Evolutionary conservation across 2,797 vertebrate species (phyloP), one percentile per base, ranked within the genome.

Genomic region (Melanotaenia boesemani): DNA sequence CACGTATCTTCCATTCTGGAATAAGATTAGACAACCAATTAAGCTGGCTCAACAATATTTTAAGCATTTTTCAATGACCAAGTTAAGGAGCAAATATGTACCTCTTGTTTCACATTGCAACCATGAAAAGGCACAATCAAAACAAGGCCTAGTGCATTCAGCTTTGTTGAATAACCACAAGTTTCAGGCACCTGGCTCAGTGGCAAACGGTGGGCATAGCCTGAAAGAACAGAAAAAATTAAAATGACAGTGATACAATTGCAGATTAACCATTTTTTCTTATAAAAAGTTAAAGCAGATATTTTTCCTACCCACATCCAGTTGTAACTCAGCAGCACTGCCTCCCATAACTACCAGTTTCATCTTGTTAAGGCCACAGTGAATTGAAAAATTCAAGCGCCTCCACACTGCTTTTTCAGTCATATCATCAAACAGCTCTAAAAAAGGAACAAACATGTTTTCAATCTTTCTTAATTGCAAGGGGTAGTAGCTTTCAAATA

Each of bases 21-120:
- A 67, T 1, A 20, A 44, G 2, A 34, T 20, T 16, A 20, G 1
- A 7, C 6, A 57, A 68, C 15, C 0, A 50, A 11, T 5, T 28
- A 1, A 12, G 12, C 1, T 22, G 5, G 5, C 55, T 26, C 6
- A 5, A 8, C 13, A 20, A 16, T 9, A 16, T 8, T 37, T 18
- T 6, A 59, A 59, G 2, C 2, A 13, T 50, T 16, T 15, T 0
- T 7, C 5, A 26, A 46, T 28, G 6, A 18, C 41, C 15, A 46
- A 46, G 9, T 46, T 41, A 46, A 15, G 24, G 15, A 18, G 18
- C 5, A 13, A 9, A 52, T 1, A 0, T 4, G 10, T 90, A 91
- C 91, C 88, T 85, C 68, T 69, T 79, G 68, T 3, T 32, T 63
- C 34, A 94, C 79, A 48, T 85, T 60, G 65, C 92, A 93, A 64